phyloP scores from a whole-genome alignment of 2,113 vertebrate genomes.

The Myotis davidii region DNA sequence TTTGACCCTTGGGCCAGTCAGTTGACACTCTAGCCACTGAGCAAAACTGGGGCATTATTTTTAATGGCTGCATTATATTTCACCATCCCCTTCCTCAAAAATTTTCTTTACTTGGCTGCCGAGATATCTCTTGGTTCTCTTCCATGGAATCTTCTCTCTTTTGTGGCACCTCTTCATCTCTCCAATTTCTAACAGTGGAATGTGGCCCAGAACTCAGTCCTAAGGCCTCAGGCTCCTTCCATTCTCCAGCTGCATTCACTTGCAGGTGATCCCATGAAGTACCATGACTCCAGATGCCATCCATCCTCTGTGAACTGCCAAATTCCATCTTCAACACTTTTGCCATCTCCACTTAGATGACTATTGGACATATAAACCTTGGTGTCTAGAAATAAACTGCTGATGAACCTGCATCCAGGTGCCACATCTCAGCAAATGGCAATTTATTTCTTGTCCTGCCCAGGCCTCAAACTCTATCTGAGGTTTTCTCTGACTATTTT shows the following conservation, averaged over 20 bases:
- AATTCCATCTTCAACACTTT: not conserved
- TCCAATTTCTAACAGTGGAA: not conserved
- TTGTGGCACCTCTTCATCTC: not conserved
- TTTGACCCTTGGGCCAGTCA: no score
- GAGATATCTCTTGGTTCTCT: not conserved
- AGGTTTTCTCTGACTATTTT: not conserved
- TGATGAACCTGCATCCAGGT: not conserved
- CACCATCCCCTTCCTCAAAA: not conserved
- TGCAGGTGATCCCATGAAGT: not conserved
- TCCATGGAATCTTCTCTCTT: not conserved
- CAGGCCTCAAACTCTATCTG: not conserved
- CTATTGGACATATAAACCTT: not conserved
- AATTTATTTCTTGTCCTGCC: not conserved
- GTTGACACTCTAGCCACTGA: no score
- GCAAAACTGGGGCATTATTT: not conserved
- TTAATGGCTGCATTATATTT: not conserved
- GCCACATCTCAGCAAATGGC: not conserved
- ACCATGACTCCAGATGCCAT: not conserved
- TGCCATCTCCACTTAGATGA: not conserved
- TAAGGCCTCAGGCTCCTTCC: not conserved
- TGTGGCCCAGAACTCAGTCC: not conserved
- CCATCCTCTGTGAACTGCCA: not conserved
- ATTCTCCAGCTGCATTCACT: not conserved
- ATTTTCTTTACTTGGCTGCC: not conserved
- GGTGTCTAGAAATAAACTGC: not conserved